These are phyloP conservation scores for Laupala kohalensis DNA, from an alignment of 1,140 invertebrate species.

Conservation along the genomic window DNA sequence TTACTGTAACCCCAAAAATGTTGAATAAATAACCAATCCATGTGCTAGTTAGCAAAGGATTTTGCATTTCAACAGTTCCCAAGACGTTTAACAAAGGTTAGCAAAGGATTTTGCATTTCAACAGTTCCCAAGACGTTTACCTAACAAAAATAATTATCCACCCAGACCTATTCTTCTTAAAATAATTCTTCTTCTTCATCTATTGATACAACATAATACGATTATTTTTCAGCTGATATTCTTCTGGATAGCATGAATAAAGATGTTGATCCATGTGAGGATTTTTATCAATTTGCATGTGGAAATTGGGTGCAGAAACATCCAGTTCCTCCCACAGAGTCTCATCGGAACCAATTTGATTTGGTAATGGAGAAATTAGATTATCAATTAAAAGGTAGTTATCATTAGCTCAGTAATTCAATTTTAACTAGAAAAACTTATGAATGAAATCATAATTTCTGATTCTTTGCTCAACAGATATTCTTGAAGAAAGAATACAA, in stretches of 20 bases:
- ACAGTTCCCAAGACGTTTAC: no score
- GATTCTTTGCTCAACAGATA: slow-evolving; percentile 17
- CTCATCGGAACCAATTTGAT: slow-evolving; percentile 30
- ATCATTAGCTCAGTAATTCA: not conserved
- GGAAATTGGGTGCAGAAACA: slow-evolving; percentile 40
- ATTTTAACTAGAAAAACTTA: not conserved
- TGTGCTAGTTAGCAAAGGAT: no score
- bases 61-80: no score
- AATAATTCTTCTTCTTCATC: not conserved
- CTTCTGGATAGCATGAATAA: slow-evolving; percentile 25
- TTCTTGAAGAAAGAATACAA: slow-evolving; percentile 23
- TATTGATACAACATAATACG: not conserved
- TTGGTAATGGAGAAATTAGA: slow-evolving; percentile 26
- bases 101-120: no score
- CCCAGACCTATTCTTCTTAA: not conserved
- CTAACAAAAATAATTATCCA: no score
- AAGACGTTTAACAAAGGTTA: no score
- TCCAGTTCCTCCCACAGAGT: slow-evolving; percentile 22
- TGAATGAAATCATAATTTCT: not conserved
- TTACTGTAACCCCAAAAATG: no score
- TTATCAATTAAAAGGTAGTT: slow-evolving; percentile 25
- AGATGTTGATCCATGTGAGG: slow-evolving; percentile 24
- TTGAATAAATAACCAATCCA: no score
- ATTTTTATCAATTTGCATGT: slow-evolving; percentile 29
- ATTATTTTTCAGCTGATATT: slow-evolving; percentile 19